Percentiles rank a stretch among this genome's conserved stretches.
phyloP scores from a whole-genome alignment of 1,140 invertebrate genomes.

The Heliconius himera region DNA sequence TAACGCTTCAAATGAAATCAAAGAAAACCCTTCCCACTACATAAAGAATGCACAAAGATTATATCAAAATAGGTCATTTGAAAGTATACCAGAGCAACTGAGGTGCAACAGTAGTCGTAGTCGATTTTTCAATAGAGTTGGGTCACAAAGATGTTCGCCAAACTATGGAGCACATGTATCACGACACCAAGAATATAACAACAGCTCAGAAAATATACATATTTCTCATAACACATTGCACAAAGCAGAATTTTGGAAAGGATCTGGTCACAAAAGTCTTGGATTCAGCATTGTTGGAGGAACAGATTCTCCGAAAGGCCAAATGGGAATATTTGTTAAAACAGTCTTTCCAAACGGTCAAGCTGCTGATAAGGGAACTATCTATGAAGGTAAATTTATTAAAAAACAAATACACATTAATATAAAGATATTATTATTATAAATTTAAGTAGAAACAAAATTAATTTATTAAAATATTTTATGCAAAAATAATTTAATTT shows the following conservation, averaged over 20 bases:
- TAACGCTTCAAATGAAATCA: constrained; percentile 69
- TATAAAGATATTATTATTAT: not conserved
- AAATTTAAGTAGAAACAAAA: too few relatives aligned
- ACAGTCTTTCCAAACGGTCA: constrained; percentile 94
- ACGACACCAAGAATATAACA: constrained; percentile 63
- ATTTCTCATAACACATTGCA: constrained; percentile 65
- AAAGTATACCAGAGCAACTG: constrained; percentile 76
- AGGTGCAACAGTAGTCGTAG: constrained; percentile 63
- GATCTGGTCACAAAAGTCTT: constrained; percentile 91
- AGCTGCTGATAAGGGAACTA: constrained; percentile 90
- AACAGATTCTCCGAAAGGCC: constrained; percentile 92
- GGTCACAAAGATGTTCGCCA: constrained; percentile 67
- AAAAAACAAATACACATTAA: not conserved
- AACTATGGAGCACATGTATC: constrained; percentile 58
- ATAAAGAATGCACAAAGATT: constrained; percentile 70
- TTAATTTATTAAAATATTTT: too few relatives aligned
- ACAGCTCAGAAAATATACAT: constrained; percentile 54
- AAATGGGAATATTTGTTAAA: constrained; percentile 95
- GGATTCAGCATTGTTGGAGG: constrained; percentile 97
- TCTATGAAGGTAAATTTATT: constrained; percentile 89
- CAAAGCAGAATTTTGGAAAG: constrained; percentile 88
- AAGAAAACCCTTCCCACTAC: constrained; percentile 73
- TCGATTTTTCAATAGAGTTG: constrained; percentile 73
- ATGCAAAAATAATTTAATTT: constrained; percentile 41
- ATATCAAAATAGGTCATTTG: constrained; percentile 77